Conservation (phyloP, 2,888 invertebrate genomes). For the Formica aserva region DNA sequence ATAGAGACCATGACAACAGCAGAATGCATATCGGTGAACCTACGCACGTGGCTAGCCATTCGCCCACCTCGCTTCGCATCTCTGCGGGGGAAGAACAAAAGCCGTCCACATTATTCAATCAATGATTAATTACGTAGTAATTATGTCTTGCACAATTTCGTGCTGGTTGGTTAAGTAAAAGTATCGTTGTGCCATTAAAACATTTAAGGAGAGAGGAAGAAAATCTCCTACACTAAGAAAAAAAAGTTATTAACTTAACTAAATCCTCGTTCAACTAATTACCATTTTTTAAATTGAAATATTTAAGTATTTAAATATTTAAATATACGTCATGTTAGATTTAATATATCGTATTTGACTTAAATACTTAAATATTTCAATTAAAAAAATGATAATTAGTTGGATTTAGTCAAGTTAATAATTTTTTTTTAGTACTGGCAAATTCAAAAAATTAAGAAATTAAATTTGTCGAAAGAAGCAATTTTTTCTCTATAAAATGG, state of each 20-base stretch:
- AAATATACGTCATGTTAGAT: no score
- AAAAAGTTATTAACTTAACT: no score
- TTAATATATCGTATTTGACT: no score
- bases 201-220: not conserved
- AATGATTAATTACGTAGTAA: constrained; percentile 23
- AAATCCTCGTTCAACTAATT: no score
- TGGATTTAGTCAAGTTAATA: no score
- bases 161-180: not conserved
- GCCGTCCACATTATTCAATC: not conserved
- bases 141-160: not conserved
- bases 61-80: constrained; percentile 85
- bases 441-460: no score
- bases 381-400: no score
- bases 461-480: not conserved
- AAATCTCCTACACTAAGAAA: not conserved
- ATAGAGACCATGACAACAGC: constrained; percentile 85
- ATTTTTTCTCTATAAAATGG: not conserved
- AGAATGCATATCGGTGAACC: constrained; percentile 86
- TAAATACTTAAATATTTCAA: no score
- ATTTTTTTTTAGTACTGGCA: no score
- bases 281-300: no score
- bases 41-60: constrained; percentile 86
- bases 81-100: constrained; percentile 70
- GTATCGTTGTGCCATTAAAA: not conserved
- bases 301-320: no score